Percentiles rank a stretch among this genome's conserved stretches.
Conservation (phyloP, 2,113 vertebrate genomes). For the Uria lomvia region DNA sequence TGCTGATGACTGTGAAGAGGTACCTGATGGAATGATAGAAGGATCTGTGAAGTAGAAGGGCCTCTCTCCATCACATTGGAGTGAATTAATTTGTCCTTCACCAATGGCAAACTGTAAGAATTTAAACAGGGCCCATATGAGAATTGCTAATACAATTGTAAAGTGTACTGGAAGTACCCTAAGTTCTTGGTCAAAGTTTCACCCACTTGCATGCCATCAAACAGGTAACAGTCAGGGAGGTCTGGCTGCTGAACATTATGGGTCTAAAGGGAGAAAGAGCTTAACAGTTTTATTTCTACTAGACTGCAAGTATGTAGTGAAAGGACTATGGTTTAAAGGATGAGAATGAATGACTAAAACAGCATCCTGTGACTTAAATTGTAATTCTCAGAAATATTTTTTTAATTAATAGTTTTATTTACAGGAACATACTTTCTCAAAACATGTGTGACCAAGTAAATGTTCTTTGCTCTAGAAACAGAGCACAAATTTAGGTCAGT, state of each 20-base stretch:
- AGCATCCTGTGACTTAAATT: not conserved
- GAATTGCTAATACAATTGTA: not conserved
- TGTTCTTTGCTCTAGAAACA: not conserved
- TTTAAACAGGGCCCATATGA: not conserved
- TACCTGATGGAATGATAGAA: not conserved
- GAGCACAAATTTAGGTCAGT: not conserved
- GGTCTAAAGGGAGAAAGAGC: not conserved
- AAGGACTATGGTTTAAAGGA: not conserved
- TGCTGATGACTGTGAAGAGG: not conserved
- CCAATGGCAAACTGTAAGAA: not conserved
- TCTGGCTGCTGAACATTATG: not conserved
- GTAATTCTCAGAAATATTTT: not conserved
- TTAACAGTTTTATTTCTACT: not conserved
- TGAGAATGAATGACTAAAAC: not conserved
- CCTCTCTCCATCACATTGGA: not conserved
- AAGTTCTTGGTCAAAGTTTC: not conserved
- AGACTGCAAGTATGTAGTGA: not conserved
- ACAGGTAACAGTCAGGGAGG: not conserved
- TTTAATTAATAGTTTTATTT: not conserved
- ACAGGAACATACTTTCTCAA: not conserved
- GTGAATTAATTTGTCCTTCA: not conserved
- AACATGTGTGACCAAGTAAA: not conserved
- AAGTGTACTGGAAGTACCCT: not conserved
- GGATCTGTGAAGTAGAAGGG: not conserved
- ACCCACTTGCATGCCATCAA: not conserved